These are phyloP conservation scores for Isaurus tuberculatus DNA, from an alignment of 92 coral and sea anemone genomes.

Conservation along the genomic window DNA sequence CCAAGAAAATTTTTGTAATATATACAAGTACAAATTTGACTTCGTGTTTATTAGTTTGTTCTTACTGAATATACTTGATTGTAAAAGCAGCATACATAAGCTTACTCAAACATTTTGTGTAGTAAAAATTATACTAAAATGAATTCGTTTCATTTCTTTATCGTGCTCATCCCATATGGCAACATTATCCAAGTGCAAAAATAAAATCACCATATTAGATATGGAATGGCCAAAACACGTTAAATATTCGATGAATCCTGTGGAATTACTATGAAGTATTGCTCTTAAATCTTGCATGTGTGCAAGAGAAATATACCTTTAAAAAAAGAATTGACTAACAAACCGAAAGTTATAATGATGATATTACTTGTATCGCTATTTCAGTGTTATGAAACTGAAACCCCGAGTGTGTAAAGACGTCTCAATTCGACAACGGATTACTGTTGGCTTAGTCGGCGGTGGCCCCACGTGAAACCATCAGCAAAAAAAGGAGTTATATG, in stretches of 20 bases:
- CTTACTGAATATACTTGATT: too few species aligned
- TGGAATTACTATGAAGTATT: background rate
- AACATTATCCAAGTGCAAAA: background rate
- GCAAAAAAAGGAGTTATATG: background rate
- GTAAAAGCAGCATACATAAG: too few species aligned
- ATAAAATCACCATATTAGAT: background rate
- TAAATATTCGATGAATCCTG: background rate
- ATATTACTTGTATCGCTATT: background rate
- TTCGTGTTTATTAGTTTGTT: too few species aligned
- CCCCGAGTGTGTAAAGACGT: background rate
- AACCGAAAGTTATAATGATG: background rate
- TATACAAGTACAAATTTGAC: too few species aligned
- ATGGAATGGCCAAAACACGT: background rate
- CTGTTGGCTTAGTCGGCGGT: background rate
- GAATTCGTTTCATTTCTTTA: background rate
- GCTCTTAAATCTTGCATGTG: background rate
- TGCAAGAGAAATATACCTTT: background rate
- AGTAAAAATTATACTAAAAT: background rate
- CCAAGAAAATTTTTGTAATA: background rate
- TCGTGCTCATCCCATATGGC: background rate
- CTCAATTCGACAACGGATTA: background rate
- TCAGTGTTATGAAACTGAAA: background rate
- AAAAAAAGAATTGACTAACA: background rate
- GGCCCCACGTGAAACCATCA: constrained; percentile 6
- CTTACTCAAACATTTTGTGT: too few species aligned